Base-by-base conservation (phyloP, 2,113 vertebrate species). In the Macrotis lagotis region DNA sequence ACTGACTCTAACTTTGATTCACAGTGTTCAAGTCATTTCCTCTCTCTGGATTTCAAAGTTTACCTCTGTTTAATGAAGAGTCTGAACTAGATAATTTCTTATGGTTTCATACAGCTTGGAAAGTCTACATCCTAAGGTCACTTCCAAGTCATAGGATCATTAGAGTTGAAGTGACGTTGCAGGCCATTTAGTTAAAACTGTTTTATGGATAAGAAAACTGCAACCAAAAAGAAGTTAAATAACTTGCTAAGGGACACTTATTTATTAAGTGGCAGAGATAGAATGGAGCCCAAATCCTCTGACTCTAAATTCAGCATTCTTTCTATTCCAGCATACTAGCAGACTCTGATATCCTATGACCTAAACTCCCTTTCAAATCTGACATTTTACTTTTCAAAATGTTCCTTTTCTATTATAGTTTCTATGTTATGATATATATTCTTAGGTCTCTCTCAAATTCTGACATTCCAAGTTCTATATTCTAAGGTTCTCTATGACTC, bases 201-300 rank as follows among this genome's bases (percentile, higher is more conserved):
- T 91, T 94, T 90, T 95, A 92, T 1, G 91, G 89, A 53, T 93
- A 48, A 19, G 94, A 74, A 97, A 96, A 94, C 51, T 49, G 90
- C 90, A 37, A 24, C 94, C 88, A 93, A 59, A 74, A 88, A 92
- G 49, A 92, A 37, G 53, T 90, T 14, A 92, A 95, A 24, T 12
- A 4, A 89, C 7, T 83, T 95, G 26, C 50, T 83, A 5, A 92
- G n/a, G 31, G 26, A 90, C 48, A 94, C 47, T 94, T 47, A 95
- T 50, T 16, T 93, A 90, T 3, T 89, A 93, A 96, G 52, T 89
- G 91, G 48, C 89, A 90, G 16, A 48, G 4, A n/a, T 74, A 16
- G 66, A 83, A 83, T 44, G 37, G 37, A 83, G 66, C n/a, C n/a
- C 19, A 22, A 83, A 37, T 83, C 16, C 37, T 74, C 11, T 44